Evolutionary conservation across 1,140 invertebrate species (phyloP), one percentile per base, ranked within the genome.

Genomic region (Drosophila sucinea): DNA sequence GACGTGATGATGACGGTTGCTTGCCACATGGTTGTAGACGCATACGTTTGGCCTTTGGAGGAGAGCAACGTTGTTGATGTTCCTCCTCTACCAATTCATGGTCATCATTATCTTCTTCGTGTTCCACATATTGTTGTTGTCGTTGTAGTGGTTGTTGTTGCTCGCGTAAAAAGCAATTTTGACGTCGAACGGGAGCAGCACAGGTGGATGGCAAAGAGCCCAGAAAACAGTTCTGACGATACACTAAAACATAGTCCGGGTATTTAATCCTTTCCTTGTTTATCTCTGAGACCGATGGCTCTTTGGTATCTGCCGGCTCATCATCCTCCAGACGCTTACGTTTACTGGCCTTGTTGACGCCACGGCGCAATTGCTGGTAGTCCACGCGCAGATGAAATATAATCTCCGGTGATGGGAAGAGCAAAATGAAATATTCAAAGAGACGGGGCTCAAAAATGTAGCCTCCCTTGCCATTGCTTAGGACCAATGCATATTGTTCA

Each of bases 161-260:
- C 11, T 61, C 65, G 8, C 55, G 66, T 3, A 78, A 8, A 11
- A 79, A 70, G 35, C 68, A 32, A 23, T 67, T 67, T n/a, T 89
- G 79, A 27, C 69, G 82, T 41, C 60, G 82, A 32, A 79, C 66
- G 0, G 62, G 23, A 25, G 55, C 54, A 8, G 35, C 73, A 30
- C 56, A 27, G 23, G 11, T n/a, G 38, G 29, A 57, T 17, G 90
- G 90, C 17, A 87, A 29, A 5, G 47, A 67, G 30, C 90, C 90
- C 0, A 91, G 54, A 27, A 91, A 91, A 47, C 90, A 91, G 41
- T 91, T 91, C 54, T 91, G 90, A 4, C 90, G 77, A 66, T 70
- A 71, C 8, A 91, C 90, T 3, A 90, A 76, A 30, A 82, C 63
- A 57, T 90, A 81, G 3, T 89, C 77, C 35, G 30, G 30, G 32